phyloP scores from a whole-genome alignment of 2,888 invertebrate genomes.

The Sclerodermus sp. region DNA sequence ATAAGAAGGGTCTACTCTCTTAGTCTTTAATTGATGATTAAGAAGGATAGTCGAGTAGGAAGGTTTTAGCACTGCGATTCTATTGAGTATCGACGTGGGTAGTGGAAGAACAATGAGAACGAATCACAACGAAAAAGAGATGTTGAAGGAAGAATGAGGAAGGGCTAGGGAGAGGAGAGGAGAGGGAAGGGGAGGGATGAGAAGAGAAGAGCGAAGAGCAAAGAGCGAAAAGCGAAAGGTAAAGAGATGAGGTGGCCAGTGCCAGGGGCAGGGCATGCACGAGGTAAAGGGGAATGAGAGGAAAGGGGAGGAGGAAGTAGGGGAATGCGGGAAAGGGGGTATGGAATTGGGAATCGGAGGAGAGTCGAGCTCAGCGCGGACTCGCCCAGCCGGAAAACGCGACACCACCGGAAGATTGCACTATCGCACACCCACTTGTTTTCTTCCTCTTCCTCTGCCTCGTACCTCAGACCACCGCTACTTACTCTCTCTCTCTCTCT shows the following conservation, averaged over 20 bases:
- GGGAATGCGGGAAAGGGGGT: slow-evolving; percentile 14
- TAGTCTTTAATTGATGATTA: too few relatives aligned
- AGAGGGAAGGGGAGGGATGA: too few relatives aligned
- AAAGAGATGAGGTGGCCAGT: background rate
- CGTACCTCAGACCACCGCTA: slow-evolving; percentile 4
- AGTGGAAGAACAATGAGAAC: slow-evolving; percentile 5
- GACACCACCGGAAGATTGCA: slow-evolving; percentile 51
- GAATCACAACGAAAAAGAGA: slow-evolving; percentile 5
- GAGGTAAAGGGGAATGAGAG: background rate
- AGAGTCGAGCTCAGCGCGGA: slow-evolving; percentile 35
- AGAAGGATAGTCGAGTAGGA: too few relatives aligned
- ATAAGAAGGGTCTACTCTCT: too few relatives aligned
- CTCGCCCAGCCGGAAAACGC: slow-evolving; percentile 50
- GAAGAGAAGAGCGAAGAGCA: background rate
- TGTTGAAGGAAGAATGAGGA: slow-evolving; percentile 10
- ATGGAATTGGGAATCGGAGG: slow-evolving; percentile 27
- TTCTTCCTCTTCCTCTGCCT: slow-evolving; percentile 22
- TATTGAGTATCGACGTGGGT: background rate
- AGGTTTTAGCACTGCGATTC: too few relatives aligned
- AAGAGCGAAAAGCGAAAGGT: background rate
- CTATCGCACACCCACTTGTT: slow-evolving; percentile 51
- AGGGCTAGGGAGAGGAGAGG: too few relatives aligned
- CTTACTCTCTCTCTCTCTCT: slow-evolving; percentile 23
- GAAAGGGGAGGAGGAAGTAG: slow-evolving; percentile 6
- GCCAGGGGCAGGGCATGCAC: too few relatives aligned